Evolutionary conservation across 2,888 invertebrate genomes (phyloP).

Genomic region (Adineta ricciae): DNA sequence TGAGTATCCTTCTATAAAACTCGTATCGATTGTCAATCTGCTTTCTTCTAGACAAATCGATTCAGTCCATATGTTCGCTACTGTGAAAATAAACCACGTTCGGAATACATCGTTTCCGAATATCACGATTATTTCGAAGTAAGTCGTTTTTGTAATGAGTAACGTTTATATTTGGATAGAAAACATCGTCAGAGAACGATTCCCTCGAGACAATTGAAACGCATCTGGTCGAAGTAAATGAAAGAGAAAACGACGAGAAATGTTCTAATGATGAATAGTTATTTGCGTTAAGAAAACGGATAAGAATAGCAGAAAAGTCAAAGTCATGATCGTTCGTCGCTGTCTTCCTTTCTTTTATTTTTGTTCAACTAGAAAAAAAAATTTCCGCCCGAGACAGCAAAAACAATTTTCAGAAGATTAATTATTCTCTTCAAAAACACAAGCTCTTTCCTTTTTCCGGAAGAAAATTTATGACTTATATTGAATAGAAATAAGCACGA

Average conservation of each 20-base stretch:
- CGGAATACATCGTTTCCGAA: conserved; percentile 94
- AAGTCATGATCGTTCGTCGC: not conserved
- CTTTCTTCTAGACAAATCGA: conserved; percentile 65
- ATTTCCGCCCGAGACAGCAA: not conserved
- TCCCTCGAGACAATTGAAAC: not conserved
- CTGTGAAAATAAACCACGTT: conserved; percentile 96
- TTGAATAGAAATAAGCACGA: not conserved
- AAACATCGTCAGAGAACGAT: not conserved
- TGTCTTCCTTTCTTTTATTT: no score
- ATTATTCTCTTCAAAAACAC: not conserved
- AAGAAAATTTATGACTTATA: not conserved
- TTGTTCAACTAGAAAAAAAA: not conserved
- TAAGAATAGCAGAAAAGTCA: not conserved
- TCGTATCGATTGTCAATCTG: not conserved
- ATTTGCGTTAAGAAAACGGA: not conserved
- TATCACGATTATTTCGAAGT: conserved; percentile 81
- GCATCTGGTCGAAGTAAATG: not conserved
- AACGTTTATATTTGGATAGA: not conserved
- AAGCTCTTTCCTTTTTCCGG: not conserved
- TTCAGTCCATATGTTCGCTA: conserved; percentile 92
- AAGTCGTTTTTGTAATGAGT: not conserved
- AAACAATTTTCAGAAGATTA: not conserved
- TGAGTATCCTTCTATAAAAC: not conserved
- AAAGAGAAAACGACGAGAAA: not conserved
- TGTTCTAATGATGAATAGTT: not conserved